Evolutionary conservation across 2,888 invertebrate genomes (phyloP).

Genomic region (Labia minor): DNA sequence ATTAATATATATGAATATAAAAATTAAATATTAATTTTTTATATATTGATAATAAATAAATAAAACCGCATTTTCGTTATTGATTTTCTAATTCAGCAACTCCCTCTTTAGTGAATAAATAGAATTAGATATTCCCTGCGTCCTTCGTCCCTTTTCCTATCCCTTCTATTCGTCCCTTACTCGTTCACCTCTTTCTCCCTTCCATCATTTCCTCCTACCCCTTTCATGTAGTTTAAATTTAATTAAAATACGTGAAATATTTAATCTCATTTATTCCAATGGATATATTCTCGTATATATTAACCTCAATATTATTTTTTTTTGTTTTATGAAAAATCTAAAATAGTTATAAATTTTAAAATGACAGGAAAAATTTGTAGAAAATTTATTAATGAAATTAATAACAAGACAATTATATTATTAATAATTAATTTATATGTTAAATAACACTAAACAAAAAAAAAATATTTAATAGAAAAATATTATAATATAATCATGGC

Average conservation of each 20-base stretch:
- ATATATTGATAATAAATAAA: not conserved
- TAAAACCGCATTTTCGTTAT: constrained; percentile 13
- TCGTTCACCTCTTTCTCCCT: not conserved
- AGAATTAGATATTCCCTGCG: constrained; percentile 2
- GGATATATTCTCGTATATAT: not conserved
- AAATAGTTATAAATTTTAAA: constrained; percentile 22
- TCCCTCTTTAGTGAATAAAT: not conserved
- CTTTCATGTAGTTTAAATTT: not conserved
- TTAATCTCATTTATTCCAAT: constrained; percentile 14
- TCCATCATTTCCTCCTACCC: not conserved
- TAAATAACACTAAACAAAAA: no score
- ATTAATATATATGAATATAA: not conserved
- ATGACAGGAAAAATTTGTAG: constrained; percentile 1
- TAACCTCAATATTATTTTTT: not conserved
- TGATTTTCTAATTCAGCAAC: constrained; percentile 2
- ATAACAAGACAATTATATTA: no score
- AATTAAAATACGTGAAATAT: constrained; percentile 13
- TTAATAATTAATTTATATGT: no score
- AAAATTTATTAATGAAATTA: not conserved
- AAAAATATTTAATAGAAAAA: no score
- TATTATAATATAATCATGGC: no score
- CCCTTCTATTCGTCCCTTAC: not conserved
- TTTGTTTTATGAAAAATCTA: not conserved
- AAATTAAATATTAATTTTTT: no score
- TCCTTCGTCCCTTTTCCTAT: not conserved